Percentiles rank a stretch among this genome's conserved stretches.
Conservation (phyloP, 2,113 vertebrate genomes). For the Corydoras sp. region DNA sequence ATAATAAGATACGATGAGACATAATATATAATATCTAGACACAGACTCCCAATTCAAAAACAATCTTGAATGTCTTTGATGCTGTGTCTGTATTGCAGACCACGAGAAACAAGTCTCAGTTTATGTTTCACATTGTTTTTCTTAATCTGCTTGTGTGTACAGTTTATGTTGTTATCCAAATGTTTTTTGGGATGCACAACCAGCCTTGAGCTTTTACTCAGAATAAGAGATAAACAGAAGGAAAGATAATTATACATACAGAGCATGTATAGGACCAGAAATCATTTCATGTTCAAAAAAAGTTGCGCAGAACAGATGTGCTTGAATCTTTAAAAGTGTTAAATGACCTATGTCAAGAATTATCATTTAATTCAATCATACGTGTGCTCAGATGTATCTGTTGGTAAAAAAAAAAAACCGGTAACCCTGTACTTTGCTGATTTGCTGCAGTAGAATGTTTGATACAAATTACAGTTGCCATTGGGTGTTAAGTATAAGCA, state of each 20-base stretch:
- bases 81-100: too few species aligned
- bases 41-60: too few species aligned
- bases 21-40: too few species aligned
- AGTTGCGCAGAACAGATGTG: neutral
- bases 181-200: too few species aligned
- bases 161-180: too few species aligned
- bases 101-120: too few species aligned
- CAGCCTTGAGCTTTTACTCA: too few species aligned
- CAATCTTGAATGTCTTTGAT: too few species aligned
- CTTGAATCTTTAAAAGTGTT: neutral
- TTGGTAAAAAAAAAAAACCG: too few species aligned
- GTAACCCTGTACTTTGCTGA: neutral
- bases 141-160: too few species aligned
- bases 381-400: slow-evolving; percentile 2
- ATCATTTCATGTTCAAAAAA: slow-evolving; percentile 12
- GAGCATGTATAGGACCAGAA: neutral
- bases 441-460: neutral
- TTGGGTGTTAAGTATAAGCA: neutral
- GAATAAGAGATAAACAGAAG: neutral
- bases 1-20: too few species aligned
- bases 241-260: neutral
- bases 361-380: neutral
- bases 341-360: neutral
- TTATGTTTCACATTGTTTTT: too few species aligned
- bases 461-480: neutral